Evolutionary conservation across 2,113 vertebrate species (phyloP).

Genomic region (Nematolebias whitei): DNA sequence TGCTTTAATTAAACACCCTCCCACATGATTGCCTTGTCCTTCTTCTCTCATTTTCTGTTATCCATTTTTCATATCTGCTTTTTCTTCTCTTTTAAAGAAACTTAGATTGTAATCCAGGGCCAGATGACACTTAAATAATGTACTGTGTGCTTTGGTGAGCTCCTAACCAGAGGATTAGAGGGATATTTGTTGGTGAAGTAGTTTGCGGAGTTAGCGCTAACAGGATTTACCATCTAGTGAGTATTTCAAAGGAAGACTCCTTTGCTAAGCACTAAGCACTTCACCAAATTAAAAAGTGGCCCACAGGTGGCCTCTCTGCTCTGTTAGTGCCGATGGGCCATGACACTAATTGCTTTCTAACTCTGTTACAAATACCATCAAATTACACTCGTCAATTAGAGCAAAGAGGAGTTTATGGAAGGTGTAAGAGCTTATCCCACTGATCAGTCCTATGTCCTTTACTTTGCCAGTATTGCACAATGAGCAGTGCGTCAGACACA

Average conservation of each 20-base stretch:
- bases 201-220: conserved; percentile 80
- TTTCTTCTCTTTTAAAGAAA: conserved; percentile 44
- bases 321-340: conserved; percentile 74
- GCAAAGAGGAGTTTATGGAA: conserved; percentile 63
- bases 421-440: conserved; percentile 68
- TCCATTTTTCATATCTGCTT: conserved; percentile 30
- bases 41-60: conserved; percentile 44
- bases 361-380: conserved; percentile 83
- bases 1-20: conserved; percentile 81
- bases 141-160: conserved; percentile 74
- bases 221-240: conserved; percentile 84
- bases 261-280: conserved; percentile 82
- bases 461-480: conserved; percentile 72
- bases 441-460: conserved; percentile 62
- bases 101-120: conserved; percentile 65
- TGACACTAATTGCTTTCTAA: conserved; percentile 85
- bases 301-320: conserved; percentile 80
- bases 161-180: conserved; percentile 82
- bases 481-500: conserved; percentile 58
- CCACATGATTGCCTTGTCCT: conserved; percentile 59
- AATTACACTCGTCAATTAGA: conserved; percentile 80
- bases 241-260: conserved; percentile 82
- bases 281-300: conserved; percentile 85
- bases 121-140: conserved; percentile 81
- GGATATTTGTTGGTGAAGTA: conserved; percentile 74